phyloP scores from a whole-genome alignment of 2,888 invertebrate genomes.

The Pristionchus entomophagus region DNA sequence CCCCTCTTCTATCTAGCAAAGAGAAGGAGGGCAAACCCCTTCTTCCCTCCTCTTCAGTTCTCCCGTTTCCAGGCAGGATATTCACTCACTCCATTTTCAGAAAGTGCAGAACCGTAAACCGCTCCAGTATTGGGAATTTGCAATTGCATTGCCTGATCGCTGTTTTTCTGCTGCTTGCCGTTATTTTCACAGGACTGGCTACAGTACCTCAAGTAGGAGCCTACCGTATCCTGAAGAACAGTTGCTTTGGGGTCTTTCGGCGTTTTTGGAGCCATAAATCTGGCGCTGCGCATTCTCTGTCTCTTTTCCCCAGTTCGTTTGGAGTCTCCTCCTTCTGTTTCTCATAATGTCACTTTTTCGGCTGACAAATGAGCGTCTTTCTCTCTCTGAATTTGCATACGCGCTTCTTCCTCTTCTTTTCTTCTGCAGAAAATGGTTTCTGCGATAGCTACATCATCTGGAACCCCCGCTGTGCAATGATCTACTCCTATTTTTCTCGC shows the following conservation, averaged over 20 bases:
- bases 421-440: conserved; percentile 25
- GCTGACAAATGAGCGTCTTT: conserved; percentile 21
- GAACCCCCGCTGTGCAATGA: neutral
- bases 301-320: neutral
- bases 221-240: neutral
- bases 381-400: conserved; percentile 16
- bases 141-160: neutral
- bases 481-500: neutral
- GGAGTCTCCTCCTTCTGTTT: neutral
- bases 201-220: neutral
- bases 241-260: neutral
- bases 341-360: conserved; percentile 43
- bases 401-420: neutral
- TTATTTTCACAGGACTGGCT: neutral
- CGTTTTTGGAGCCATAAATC: conserved; percentile 11
- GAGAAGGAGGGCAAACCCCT: conserved; percentile 7
- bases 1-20: neutral
- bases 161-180: neutral
- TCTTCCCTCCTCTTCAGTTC: neutral
- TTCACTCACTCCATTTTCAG: neutral
- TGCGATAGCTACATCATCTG: neutral
- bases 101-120: neutral
- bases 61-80: neutral
- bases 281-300: neutral
- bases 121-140: neutral